phyloP scores from a whole-genome alignment of 2,888 invertebrate genomes.

The Cerastis rubricosa region DNA sequence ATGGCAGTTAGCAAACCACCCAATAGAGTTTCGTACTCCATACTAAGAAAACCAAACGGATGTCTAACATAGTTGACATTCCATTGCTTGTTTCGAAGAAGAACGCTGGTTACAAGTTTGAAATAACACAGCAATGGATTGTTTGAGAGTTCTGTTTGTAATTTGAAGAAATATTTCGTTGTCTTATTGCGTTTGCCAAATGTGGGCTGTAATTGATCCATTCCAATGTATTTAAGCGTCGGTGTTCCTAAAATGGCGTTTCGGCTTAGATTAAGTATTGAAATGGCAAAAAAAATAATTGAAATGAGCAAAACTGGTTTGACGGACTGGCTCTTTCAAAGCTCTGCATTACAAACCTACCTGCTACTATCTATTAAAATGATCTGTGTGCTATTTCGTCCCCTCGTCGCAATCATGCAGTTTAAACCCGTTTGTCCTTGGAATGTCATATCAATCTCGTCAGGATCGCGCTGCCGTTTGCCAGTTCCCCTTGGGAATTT shows the following conservation, averaged over 20 bases:
- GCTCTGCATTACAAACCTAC: background rate
- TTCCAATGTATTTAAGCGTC: constrained; percentile 26
- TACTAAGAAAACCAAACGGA: constrained; percentile 34
- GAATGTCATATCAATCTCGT: constrained; percentile 1
- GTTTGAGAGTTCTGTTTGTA: constrained; percentile 49
- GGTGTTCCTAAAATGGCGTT: constrained; percentile 19
- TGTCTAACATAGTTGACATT: constrained; percentile 50
- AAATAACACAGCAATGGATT: constrained; percentile 36
- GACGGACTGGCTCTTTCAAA: background rate
- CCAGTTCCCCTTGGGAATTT: background rate
- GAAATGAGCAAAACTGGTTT: constrained; percentile 10
- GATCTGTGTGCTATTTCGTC: background rate
- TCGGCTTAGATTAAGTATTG: constrained; percentile 14
- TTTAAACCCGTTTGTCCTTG: background rate
- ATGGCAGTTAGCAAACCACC: background rate
- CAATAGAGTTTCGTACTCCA: constrained; percentile 5
- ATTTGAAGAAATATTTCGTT: constrained; percentile 39
- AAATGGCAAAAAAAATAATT: background rate
- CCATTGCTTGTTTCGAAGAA: constrained; percentile 47
- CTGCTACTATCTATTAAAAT: background rate
- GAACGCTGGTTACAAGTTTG: constrained; percentile 27
- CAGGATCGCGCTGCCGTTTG: background rate
- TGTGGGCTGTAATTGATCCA: constrained; percentile 42
- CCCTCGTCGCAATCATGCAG: background rate
- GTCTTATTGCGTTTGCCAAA: constrained; percentile 21